A percentile compares a stretch with the other conserved stretches of the same genome.
Evolutionary conservation across 2,113 vertebrate species (phyloP).

Genomic region (Cyprinus carpio): DNA sequence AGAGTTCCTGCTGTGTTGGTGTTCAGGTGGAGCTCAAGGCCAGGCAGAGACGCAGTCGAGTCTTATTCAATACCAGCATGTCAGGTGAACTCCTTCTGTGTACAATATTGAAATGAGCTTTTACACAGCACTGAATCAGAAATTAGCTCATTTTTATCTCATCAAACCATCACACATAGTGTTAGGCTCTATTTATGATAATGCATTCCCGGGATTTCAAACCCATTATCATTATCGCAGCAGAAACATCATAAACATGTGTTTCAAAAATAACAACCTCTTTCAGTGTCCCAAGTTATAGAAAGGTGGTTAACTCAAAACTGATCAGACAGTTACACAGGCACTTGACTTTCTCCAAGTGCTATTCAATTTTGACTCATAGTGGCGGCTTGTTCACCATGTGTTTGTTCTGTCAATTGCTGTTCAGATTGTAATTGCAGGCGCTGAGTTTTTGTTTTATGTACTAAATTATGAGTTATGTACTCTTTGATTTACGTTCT

Average conservation of each 20-base stretch:
- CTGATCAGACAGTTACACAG: conserved; percentile 6
- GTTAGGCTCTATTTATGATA: conserved; percentile 28
- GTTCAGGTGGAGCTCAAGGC: conserved; percentile 74
- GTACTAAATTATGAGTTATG: too few relatives aligned
- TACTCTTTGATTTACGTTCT: not conserved
- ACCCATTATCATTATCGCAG: conserved; percentile 30
- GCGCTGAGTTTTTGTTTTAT: not conserved
- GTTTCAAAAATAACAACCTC: conserved; percentile 10
- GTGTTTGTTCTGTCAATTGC: conserved; percentile 31
- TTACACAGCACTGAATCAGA: conserved; percentile 22
- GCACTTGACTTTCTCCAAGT: conserved; percentile 8
- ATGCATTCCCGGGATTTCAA: conserved; percentile 28
- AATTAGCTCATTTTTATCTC: conserved; percentile 35
- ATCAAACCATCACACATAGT: conserved; percentile 23
- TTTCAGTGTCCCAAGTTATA: not conserved
- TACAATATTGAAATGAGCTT: conserved; percentile 28
- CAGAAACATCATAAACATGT: conserved; percentile 39
- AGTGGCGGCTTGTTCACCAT: not conserved
- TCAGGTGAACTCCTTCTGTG: conserved; percentile 65
- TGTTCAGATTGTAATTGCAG: not conserved
- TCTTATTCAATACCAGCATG: conserved; percentile 64
- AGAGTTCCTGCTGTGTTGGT: conserved; percentile 65
- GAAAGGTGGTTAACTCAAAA: conserved; percentile 18
- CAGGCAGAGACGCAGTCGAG: conserved; percentile 54
- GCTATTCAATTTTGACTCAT: conserved; percentile 28